Base-by-base conservation (phyloP, 1,140 invertebrate genomes). In the Choristoneura fumiferana region DNA sequence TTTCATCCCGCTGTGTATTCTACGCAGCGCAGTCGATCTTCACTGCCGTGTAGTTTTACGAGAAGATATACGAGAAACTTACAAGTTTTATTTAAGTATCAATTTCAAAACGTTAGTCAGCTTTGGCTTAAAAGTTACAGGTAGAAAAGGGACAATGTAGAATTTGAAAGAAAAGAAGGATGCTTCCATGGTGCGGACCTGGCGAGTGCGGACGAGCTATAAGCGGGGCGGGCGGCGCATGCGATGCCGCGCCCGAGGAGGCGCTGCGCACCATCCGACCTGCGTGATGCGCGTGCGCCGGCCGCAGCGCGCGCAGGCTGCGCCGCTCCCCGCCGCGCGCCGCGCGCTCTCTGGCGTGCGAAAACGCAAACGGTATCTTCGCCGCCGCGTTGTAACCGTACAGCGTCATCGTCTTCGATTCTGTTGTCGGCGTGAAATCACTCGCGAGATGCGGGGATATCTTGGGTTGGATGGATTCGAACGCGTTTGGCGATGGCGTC, bases 301-400 rank as follows among this genome's bases (percentile, higher is more conserved):
- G 70, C 54, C 58, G 57, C 39, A 62, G 22, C 37, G 57, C 62
- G 40, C 78, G 71, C 66, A 72, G 64, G 37, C 67, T 69, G 43
- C 70, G 57, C 57, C 72, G 52, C 69, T 72, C 71, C 8, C 62
- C 53, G 18, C 67, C 67, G 39, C 69, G 35, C 49, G 35, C 8
- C 52, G 29, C 65, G 15, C 69, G 45, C 55, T 57, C 74, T 12
- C 60, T 56, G 13, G 82, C 76, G 70, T 88, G 86, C 4, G 81
- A 84, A 70, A 90, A 90, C 66, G 86, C 84, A 65, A 87, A 90
- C 34, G 89, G 89, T 29, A 90, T 78, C 61, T 80, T 79, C 15
- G 89, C 89, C 4, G 89, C 89, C 45, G 89, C 89, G 64, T 90
- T 90, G 78, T 90, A 89, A 38, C 76, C 84, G 64, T 87, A 87